Base-by-base conservation (phyloP, 2,888 invertebrate species). In the Therioaphis trifolii region DNA sequence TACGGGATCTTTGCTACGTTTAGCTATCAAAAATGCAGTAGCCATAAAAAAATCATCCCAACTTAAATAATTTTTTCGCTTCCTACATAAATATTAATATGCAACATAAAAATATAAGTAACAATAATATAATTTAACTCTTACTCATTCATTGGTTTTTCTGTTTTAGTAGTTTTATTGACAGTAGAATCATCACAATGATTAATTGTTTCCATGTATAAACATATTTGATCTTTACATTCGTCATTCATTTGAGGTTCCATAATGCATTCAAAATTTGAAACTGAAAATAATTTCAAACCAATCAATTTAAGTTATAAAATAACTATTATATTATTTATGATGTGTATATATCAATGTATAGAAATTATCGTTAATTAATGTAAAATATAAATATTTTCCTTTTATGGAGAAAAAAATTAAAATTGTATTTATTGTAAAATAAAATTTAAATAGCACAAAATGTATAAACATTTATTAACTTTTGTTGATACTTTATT, bases 1-100 rank as follows among this genome's bases (percentile, higher is more conserved):
- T 78, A 90, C 90, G 0, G 98, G 98, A 90, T 99, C 99, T 90
- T 99, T 99, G 88, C 98, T 98, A 82, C 98, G 91, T 90, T 96
- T 94, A 0, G 97, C 95, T 1, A 97, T 94, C 40, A 99, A 90
- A 87, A 97, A 93, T 3, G 98, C 97, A 12, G 93, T 92, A 0
- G 95, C 94, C 98, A 99, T 98, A 88, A 98, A 99, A 89, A 97
- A 98, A 86, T 99, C 98, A 85, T 93, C 91, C 98, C 98, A 98
- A 61, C 92, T 91, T 46, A 98, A 88, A 87, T 84, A 85, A 79
- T 84, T 63, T 12, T 49, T 76, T 29, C 85, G 78, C 27, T 85
- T 85, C n/a, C 74, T 79, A 89, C 61, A 88, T 90, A 88, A 89
- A 88, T 89, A 89, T 3, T 21, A 66, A 0, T 24, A 0, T 21